phyloP scores from a whole-genome alignment of 37 sponge, comb jelly and placozoan genomes.

The Ianthella basta region DNA sequence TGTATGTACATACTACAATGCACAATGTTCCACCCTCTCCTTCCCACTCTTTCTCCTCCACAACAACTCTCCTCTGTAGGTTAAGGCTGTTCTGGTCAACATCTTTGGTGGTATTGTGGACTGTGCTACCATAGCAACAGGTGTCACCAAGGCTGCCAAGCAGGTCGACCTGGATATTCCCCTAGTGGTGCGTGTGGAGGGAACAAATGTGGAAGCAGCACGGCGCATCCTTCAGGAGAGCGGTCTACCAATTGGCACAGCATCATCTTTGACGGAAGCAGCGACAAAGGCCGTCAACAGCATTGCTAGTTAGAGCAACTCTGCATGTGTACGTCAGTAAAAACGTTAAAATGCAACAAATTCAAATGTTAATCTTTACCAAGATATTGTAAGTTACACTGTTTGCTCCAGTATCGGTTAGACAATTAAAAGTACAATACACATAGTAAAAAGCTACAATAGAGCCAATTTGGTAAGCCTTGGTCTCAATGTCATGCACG shows the following conservation, averaged over 20 bases:
- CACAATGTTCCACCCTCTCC: no score
- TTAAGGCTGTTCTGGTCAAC: slow-evolving; percentile 95
- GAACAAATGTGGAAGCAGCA: slow-evolving; percentile 90
- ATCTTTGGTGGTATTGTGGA: slow-evolving; percentile 99
- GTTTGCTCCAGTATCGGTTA: no score
- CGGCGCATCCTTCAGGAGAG: slow-evolving; percentile 75
- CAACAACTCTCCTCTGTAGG: slow-evolving; percentile 43
- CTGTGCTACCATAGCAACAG: slow-evolving; percentile 93
- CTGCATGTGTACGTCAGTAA: neutral
- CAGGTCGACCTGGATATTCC: slow-evolving; percentile 82
- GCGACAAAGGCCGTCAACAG: slow-evolving; percentile 80
- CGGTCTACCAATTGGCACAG: slow-evolving; percentile 82
- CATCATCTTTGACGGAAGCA: slow-evolving; percentile 81
- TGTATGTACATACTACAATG: no score
- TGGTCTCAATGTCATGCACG: no score
- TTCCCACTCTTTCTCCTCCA: no score
- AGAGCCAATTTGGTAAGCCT: no score
- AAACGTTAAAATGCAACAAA: no score
- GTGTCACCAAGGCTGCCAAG: slow-evolving; percentile 86
- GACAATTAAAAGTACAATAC: no score
- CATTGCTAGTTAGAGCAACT: slow-evolving; percentile 17
- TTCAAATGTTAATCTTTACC: no score
- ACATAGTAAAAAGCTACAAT: no score
- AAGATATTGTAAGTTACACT: no score
- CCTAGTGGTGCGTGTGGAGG: slow-evolving; percentile 93